These are phyloP conservation scores for Labia minor DNA, from an alignment of 2,888 invertebrate species.

Conservation along the genomic window DNA sequence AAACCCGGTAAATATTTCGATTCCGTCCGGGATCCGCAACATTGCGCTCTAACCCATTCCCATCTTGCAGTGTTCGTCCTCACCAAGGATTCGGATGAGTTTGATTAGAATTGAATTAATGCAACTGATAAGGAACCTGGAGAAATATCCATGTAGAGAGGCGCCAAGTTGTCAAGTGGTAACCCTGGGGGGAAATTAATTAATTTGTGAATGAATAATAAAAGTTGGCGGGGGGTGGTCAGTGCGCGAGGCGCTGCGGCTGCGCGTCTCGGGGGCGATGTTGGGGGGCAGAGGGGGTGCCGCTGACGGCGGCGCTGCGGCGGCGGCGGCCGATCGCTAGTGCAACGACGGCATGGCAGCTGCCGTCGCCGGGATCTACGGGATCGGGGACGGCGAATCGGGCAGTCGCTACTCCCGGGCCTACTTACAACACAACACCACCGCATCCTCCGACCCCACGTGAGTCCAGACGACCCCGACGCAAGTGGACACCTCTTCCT, in stretches of 20 bases:
- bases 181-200: no score
- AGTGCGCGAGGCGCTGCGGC: background rate
- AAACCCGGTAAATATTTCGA: no score
- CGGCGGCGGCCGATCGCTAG: slow-evolving; percentile 16
- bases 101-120: no score
- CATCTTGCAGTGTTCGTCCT: no score
- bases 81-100: no score
- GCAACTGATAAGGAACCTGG: no score
- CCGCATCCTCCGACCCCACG: slow-evolving; percentile 23
- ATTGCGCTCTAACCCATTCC: no score
- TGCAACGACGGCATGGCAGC: slow-evolving; percentile 23
- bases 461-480: slow-evolving; percentile 22
- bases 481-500: slow-evolving; percentile 17
- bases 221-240: background rate
- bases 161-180: no score
- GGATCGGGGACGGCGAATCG: slow-evolving; percentile 65
- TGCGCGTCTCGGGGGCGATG: slow-evolving; percentile 17
- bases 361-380: slow-evolving; percentile 68
- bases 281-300: slow-evolving; percentile 47
- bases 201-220: no score
- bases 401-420: slow-evolving; percentile 26
- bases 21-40: no score
- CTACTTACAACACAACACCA: slow-evolving; percentile 24
- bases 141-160: no score
- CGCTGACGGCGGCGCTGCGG: background rate